Evolutionary conservation across 1,140 invertebrate species (phyloP).

Genomic region (Frieseomelitta varia): DNA sequence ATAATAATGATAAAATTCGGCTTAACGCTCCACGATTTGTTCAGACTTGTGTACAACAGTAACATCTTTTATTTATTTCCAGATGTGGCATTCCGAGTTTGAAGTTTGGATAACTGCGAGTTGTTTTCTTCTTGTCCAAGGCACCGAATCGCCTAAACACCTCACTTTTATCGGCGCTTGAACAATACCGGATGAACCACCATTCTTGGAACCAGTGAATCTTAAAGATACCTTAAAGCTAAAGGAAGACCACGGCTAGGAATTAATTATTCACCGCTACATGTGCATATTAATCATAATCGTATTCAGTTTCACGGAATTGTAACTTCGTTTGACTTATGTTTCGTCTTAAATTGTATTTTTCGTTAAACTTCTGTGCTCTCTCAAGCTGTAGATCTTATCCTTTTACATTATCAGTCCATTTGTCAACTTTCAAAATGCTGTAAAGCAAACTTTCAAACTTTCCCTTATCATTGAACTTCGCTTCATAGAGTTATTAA

Average conservation of each 20-base stretch:
- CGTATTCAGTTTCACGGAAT: not conserved
- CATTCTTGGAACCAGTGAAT: not conserved
- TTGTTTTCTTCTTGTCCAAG: not conserved
- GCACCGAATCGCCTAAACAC: too few species aligned
- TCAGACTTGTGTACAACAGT: not conserved
- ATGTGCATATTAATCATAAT: not conserved
- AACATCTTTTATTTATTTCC: not conserved
- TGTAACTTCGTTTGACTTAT: not conserved
- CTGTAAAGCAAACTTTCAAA: too few species aligned
- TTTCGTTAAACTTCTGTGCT: too few species aligned
- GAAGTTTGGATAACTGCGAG: not conserved
- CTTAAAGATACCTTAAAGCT: not conserved
- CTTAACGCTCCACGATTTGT: not conserved
- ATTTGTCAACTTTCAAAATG: too few species aligned
- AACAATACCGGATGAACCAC: not conserved
- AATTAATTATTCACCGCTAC: not conserved
- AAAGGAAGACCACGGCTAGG: not conserved
- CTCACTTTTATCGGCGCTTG: not conserved
- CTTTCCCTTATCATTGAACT: too few species aligned
- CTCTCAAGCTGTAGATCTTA: too few species aligned
- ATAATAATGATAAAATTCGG: not conserved
- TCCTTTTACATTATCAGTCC: too few species aligned
- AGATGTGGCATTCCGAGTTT: not conserved
- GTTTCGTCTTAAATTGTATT: not conserved
- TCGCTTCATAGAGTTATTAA: too few species aligned